Evolutionary conservation across 2,113 vertebrate genomes (phyloP), one percentile per base, ranked within the genome.

Genomic region (Cyphomyrus plagiostoma): DNA sequence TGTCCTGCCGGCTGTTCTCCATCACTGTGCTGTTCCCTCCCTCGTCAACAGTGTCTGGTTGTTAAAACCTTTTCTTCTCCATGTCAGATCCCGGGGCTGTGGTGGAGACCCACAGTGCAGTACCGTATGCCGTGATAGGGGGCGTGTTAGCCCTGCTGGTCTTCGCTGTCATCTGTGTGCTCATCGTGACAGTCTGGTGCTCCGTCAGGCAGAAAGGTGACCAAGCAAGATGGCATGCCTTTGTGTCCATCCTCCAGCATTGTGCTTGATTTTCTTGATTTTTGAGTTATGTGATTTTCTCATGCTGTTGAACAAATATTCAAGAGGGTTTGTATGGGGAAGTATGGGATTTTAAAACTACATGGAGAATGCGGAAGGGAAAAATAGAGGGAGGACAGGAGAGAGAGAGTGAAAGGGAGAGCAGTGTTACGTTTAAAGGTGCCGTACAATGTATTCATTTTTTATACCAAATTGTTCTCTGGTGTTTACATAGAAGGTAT

Each of bases 181-280:
- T 98, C 91, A 97, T 97, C 89, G 94, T 97, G 94, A 97, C 97
- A 95, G 97, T 98, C 92, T 98, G 97, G 97, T 97, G 97, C 94
- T 97, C 97, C 0, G 97, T 98, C 53, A 96, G 97, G 90, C 97
- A 98, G 95, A 98, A 98, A 96, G 97, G 97, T 98, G 94, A 96
- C 80, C 35, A 49, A 90, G 92, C 91, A 92, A 89, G 90, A 91
- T 86, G 90, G 42, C 83, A 10, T 5, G 92, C 91, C 92, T 96
- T 96, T 94, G 95, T 92, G 91, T 92, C 93, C 92, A 35, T 46
- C 45, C 86, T 88, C 90, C 90, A 93, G 42, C 66, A 15, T 90
- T 93, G 92, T 93, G 90, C 30, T 21, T 1, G 39, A 39, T 21
- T 7, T 19, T 42, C 13, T 35, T 19, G 58, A 26, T 26, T 62